Percentiles rank a stretch among this genome's conserved stretches.
Evolutionary conservation across 2,888 invertebrate species (phyloP).

Genomic region (Parnassius orleans): DNA sequence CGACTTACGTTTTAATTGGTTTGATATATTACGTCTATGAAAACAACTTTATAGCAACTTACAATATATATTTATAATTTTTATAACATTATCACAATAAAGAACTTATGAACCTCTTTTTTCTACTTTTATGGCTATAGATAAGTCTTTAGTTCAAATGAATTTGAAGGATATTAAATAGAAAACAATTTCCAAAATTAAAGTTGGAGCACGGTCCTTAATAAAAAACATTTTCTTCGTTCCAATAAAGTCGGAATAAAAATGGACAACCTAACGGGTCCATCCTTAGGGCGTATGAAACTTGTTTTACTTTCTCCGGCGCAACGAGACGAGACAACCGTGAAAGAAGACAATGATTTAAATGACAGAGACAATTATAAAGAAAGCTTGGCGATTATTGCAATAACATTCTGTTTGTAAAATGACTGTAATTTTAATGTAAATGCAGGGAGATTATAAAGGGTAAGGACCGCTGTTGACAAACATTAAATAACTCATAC

Average conservation of each 20-base stretch:
- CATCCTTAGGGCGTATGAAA: constrained; percentile 20
- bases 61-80: not conserved
- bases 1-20: constrained; percentile 12
- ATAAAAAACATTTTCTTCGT: too few relatives aligned
- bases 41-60: not conserved
- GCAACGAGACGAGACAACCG: constrained; percentile 11
- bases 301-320: constrained; percentile 23
- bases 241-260: not conserved
- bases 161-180: too few relatives aligned
- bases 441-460: too few relatives aligned
- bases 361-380: constrained; percentile 18
- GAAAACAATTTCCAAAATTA: too few relatives aligned
- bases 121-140: too few relatives aligned
- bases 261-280: constrained; percentile 11
- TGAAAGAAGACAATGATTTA: constrained; percentile 13
- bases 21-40: not conserved
- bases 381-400: constrained; percentile 19
- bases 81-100: too few relatives aligned
- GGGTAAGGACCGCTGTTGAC: not conserved
- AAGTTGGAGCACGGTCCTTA: too few relatives aligned
- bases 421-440: not conserved
- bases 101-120: too few relatives aligned
- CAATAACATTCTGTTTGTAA: constrained; percentile 2
- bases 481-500: not conserved
- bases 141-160: too few relatives aligned